These are phyloP conservation scores for Telmatherina bonti DNA, from an alignment of 2,797 vertebrate genomes.

Conservation along the genomic window DNA sequence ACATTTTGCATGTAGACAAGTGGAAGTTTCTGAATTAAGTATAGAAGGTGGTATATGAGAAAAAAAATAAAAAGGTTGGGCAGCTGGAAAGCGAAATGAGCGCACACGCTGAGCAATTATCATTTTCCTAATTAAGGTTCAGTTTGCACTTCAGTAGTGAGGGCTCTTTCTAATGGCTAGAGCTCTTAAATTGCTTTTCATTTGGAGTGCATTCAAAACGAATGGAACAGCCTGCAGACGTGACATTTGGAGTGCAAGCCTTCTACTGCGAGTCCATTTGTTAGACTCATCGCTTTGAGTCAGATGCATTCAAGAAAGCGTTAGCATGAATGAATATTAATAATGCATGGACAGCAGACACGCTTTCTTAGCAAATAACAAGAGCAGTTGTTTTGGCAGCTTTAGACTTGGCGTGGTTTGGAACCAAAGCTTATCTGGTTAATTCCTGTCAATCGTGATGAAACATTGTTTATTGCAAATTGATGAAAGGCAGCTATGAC, in stretches of 20 bases:
- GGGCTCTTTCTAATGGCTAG: slow-evolving; percentile 68
- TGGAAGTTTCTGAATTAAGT: slow-evolving; percentile 53
- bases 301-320: slow-evolving; percentile 57
- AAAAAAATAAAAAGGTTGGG: slow-evolving; percentile 29
- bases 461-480: slow-evolving; percentile 44
- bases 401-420: slow-evolving; percentile 23
- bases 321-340: slow-evolving; percentile 62
- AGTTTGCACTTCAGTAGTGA: slow-evolving; percentile 72
- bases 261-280: slow-evolving; percentile 64
- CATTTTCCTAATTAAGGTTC: slow-evolving; percentile 78
- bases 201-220: slow-evolving; percentile 76
- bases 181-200: slow-evolving; percentile 78
- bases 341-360: slow-evolving; percentile 49
- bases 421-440: slow-evolving; percentile 48
- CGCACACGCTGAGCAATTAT: slow-evolving; percentile 63
- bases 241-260: slow-evolving; percentile 72
- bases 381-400: slow-evolving; percentile 48
- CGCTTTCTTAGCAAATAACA: slow-evolving; percentile 35
- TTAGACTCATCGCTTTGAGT: slow-evolving; percentile 52
- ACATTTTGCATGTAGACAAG: slow-evolving; percentile 74
- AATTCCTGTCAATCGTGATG: slow-evolving; percentile 48
- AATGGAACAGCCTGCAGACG: slow-evolving; percentile 69
- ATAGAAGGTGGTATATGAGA: slow-evolving; percentile 40
- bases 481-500: slow-evolving; percentile 53
- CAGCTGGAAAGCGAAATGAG: slow-evolving; percentile 62